A percentile compares a stretch with the other conserved stretches of the same genome.
Conservation (phyloP, 2,888 invertebrate species). For the Stenodera caucasica region DNA sequence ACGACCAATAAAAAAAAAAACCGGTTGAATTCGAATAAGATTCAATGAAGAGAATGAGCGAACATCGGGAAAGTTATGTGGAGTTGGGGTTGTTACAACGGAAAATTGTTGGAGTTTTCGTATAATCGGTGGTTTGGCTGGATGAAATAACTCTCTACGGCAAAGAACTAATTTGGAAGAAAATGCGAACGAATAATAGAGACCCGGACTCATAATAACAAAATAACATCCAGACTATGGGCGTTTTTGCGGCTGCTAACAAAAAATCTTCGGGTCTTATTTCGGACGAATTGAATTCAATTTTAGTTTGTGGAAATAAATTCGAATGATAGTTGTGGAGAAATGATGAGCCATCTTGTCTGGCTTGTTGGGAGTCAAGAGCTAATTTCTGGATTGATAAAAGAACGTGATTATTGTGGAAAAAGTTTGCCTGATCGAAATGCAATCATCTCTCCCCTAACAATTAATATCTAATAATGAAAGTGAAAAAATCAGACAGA, state of each 20-base stretch:
- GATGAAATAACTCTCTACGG: constrained; percentile 35
- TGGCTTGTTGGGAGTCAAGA: constrained; percentile 21
- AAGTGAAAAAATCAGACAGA: too few species aligned
- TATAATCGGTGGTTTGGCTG: constrained; percentile 28
- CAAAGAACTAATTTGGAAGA: constrained; percentile 31
- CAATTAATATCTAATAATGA: too few species aligned
- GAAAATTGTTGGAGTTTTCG: constrained; percentile 20
- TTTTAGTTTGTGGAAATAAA: too few species aligned
- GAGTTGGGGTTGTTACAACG: constrained; percentile 8
- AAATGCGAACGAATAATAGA: constrained; percentile 26
- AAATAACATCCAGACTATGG: constrained; percentile 15
- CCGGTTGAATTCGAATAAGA: constrained; percentile 11
- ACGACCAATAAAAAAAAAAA: too few species aligned
- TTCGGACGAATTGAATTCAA: too few species aligned
- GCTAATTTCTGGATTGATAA: constrained; percentile 11
- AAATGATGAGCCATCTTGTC: constrained; percentile 17
- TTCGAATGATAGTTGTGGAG: too few species aligned
- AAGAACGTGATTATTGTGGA: background rate
- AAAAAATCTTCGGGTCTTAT: too few species aligned
- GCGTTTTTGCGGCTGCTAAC: background rate
- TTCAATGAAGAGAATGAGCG: constrained; percentile 13
- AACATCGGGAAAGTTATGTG: background rate
- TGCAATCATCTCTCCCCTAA: too few species aligned
- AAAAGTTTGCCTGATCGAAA: too few species aligned
- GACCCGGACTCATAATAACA: constrained; percentile 17